Base-by-base conservation (phyloP, 2,113 vertebrate genomes). In the Chroicocephalus ridibundus region DNA sequence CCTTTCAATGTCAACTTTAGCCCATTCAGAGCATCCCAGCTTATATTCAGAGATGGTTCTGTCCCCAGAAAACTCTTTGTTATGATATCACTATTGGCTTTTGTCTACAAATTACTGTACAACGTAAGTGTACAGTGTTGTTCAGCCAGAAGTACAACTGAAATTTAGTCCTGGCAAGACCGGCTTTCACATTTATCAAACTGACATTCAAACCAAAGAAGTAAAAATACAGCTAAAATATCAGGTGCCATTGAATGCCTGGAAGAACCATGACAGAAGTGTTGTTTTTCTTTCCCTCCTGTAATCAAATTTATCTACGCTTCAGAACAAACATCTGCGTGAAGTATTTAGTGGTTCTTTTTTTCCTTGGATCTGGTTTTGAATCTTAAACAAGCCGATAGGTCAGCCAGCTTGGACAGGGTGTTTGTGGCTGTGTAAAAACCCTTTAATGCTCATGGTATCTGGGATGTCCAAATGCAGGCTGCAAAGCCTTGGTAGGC, bases 51-150 rank as follows among this genome's bases (percentile, higher is more conserved):
- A 86, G 85, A 81, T 91, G 90, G 79, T 97, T 93, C 85, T 97
- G 91, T 97, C 93, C 82, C 90, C 88, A 97, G 83, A 88, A 97
- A 95, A 94, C 92, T 96, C 94, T 90, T 57, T 91, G 74, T 78
- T 88, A 93, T 97, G 96, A 95, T 94, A 89, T 97, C 97, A 97
- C 75, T 92, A 1, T 97, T 98, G 97, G 95, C 97, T 88, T 64
- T 83, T 2, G 2, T 83, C 87, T 96, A 29, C 86, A 85, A 97
- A 86, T 97, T 95, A 92, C 94, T 92, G 77, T 96, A 54, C 89
- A 95, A 58, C 87, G 96, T 96, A 95, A 90, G 88, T 76, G 90
- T 80, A 44, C 29, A 57, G 71, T 51, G 62, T 96, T 97, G 55
- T 96, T 96, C 66, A 96, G 96, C 95, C 95, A 97, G 94, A 96